Conservation (phyloP, 2,888 invertebrate genomes). For the Oscheius sp. region DNA sequence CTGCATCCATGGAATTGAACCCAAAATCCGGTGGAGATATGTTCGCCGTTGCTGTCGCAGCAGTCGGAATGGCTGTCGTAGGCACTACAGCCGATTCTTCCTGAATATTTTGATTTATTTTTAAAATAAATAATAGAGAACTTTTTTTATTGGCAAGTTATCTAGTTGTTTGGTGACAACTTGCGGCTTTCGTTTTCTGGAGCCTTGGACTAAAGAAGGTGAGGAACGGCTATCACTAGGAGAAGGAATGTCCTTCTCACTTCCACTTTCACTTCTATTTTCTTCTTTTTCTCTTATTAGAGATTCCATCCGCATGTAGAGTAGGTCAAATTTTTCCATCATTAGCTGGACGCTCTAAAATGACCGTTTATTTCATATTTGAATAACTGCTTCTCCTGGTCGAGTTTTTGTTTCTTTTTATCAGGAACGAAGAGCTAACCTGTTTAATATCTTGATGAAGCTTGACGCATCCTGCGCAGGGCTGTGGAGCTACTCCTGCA, state of each 20-base stretch:
- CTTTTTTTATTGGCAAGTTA: slow-evolving; percentile 17
- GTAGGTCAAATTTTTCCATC: slow-evolving; percentile 42
- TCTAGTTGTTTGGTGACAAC: too few species aligned
- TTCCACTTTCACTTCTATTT: slow-evolving; percentile 46
- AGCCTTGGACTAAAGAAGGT: slow-evolving; percentile 41
- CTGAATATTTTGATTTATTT: not conserved
- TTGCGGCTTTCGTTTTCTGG: slow-evolving; percentile 61
- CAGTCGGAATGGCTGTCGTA: not conserved
- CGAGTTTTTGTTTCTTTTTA: not conserved
- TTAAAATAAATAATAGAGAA: not conserved
- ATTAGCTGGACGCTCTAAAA: slow-evolving; percentile 40
- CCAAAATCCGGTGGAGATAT: slow-evolving; percentile 18
- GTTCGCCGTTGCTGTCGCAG: slow-evolving; percentile 20
- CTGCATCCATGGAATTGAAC: not conserved
- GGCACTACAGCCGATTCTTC: not conserved
- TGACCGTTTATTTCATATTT: not conserved
- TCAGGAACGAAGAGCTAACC: slow-evolving; percentile 24
- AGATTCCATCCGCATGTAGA: slow-evolving; percentile 39
- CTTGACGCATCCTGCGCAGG: slow-evolving; percentile 46
- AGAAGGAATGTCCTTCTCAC: slow-evolving; percentile 45
- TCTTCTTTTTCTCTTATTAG: slow-evolving; percentile 40
- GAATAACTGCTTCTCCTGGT: not conserved
- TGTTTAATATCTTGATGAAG: slow-evolving; percentile 49
- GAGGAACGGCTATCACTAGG: slow-evolving; percentile 44
- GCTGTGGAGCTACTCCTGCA: not conserved